Conservation (phyloP, 2,888 invertebrate genomes). For the Pseudococcus jackbeardsleyi region DNA sequence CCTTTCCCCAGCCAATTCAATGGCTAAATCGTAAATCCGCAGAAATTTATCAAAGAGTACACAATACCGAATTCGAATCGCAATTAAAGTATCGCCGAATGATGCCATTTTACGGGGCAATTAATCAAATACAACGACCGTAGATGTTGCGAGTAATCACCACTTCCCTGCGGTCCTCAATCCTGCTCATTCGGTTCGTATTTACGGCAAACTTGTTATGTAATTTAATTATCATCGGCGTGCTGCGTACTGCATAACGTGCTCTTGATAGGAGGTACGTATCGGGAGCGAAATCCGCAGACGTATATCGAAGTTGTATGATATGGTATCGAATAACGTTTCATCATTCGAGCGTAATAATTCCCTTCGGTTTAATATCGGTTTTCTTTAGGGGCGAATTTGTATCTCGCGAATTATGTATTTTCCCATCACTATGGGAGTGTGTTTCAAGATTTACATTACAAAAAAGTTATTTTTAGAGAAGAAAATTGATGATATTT, state of each 20-base stretch:
- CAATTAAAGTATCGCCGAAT: not conserved
- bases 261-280: not conserved
- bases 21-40: too few species aligned
- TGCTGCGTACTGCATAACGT: not conserved
- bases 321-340: not conserved
- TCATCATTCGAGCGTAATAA: slow-evolving; percentile 8
- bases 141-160: not conserved
- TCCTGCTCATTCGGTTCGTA: not conserved
- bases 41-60: not conserved
- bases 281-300: not conserved
- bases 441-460: too few species aligned
- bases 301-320: not conserved
- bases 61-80: not conserved
- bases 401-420: too few species aligned
- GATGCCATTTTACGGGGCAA: not conserved
- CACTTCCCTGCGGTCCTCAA: not conserved
- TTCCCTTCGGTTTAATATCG: not conserved
- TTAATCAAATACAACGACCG: slow-evolving; percentile 25
- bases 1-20: too few species aligned
- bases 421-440: too few species aligned
- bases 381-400: too few species aligned
- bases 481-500: too few species aligned
- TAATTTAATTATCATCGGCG: slow-evolving; percentile 11
- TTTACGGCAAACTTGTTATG: slow-evolving; percentile 19
- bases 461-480: too few species aligned